Conservation (phyloP, 2,888 invertebrate species). For the Drosophila bunnanda region DNA sequence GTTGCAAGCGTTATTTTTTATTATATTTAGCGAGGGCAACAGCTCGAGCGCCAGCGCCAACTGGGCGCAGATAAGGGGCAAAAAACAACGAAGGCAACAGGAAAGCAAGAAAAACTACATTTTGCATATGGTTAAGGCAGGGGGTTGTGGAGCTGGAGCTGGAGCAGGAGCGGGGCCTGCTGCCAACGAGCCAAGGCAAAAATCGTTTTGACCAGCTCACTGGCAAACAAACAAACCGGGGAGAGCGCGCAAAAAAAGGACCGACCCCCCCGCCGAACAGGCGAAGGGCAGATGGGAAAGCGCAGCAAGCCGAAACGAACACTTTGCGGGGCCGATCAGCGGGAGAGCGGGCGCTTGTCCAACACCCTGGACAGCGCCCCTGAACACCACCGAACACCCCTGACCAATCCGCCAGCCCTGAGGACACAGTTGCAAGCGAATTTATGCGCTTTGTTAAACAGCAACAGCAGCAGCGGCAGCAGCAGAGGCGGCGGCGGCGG, state of each 20-base stretch:
- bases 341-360: slow-evolving; percentile 8
- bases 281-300: slow-evolving; percentile 77
- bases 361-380: slow-evolving; percentile 5
- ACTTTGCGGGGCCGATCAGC: slow-evolving; percentile 43
- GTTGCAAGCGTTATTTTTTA: slow-evolving; percentile 81
- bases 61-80: slow-evolving; percentile 66
- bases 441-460: slow-evolving; percentile 82
- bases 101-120: slow-evolving; percentile 68
- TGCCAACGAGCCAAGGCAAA: slow-evolving; percentile 55
- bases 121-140: slow-evolving; percentile 74
- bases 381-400: not conserved
- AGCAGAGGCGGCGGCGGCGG: slow-evolving; percentile 33
- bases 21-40: slow-evolving; percentile 68
- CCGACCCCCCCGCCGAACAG: slow-evolving; percentile 44
- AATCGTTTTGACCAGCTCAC: slow-evolving; percentile 80
- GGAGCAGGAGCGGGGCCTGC: not conserved
- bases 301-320: slow-evolving; percentile 75
- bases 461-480: slow-evolving; percentile 63
- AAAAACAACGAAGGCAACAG: slow-evolving; percentile 33
- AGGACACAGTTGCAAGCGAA: slow-evolving; percentile 82
- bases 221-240: slow-evolving; percentile 58
- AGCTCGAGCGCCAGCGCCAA: slow-evolving; percentile 3
- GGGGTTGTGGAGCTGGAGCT: not conserved
- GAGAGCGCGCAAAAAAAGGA: slow-evolving; percentile 28
- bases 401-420: slow-evolving; percentile 42